These are phyloP conservation scores for Drosophila pectinifera DNA, from an alignment of 1,140 invertebrate species.

Conservation along the genomic window DNA sequence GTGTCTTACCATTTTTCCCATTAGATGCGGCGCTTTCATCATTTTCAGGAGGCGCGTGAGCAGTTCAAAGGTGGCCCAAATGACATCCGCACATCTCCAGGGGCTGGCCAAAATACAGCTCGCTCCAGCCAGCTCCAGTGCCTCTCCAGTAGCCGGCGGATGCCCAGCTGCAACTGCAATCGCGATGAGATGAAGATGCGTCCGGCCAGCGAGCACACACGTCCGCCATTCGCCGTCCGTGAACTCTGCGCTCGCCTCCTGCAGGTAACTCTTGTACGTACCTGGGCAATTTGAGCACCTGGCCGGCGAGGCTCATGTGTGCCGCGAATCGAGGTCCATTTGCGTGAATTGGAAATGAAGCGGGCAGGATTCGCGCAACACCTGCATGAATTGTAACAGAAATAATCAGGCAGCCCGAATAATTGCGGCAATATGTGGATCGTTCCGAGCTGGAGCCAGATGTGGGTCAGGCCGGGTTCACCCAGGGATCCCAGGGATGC, in stretches of 20 bases:
- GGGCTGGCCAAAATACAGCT: conserved; percentile 24
- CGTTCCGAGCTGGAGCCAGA: background rate
- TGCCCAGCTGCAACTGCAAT: conserved; percentile 45
- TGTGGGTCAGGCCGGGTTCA: background rate
- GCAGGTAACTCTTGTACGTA: conserved; percentile 25
- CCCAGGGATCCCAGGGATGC: conserved; percentile 6
- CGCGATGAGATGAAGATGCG: conserved; percentile 39
- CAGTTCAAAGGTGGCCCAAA: conserved; percentile 66
- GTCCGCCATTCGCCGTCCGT: conserved; percentile 62
- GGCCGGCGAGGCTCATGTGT: conserved; percentile 38
- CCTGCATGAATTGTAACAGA: conserved; percentile 52
- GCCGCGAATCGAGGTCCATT: conserved; percentile 54
- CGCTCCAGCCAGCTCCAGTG: conserved; percentile 2
- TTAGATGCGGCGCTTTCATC: conserved; percentile 56
- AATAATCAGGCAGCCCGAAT: conserved; percentile 1
- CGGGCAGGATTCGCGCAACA: conserved; percentile 66
- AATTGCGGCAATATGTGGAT: conserved; percentile 8
- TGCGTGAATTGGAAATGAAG: conserved; percentile 75
- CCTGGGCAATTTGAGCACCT: conserved; percentile 71
- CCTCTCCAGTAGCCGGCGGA: conserved; percentile 31
- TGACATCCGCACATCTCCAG: conserved; percentile 44
- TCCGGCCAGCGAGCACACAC: conserved; percentile 52
- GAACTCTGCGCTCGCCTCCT: conserved; percentile 72
- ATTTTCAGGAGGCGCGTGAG: conserved; percentile 63
- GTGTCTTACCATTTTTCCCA: conserved; percentile 46